Evolutionary conservation across 2,113 vertebrate species (phyloP).

Genomic region (Puffinus mauretanicus): DNA sequence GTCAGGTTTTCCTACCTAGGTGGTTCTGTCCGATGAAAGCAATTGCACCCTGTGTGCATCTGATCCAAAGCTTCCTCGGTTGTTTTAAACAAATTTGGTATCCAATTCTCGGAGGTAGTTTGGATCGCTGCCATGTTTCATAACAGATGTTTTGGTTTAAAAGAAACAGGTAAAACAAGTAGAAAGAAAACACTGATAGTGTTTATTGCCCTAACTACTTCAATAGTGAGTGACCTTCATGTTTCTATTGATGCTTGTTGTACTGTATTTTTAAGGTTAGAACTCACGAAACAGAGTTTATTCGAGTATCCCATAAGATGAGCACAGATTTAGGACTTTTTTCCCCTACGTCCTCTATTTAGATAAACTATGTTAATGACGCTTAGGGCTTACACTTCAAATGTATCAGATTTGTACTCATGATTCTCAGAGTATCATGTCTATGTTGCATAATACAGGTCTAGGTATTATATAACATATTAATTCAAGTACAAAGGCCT

Average conservation of each 20-base stretch:
- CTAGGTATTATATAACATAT: neutral
- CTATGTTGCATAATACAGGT: neutral
- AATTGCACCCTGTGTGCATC: neutral
- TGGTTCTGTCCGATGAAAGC: neutral
- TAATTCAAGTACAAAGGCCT: slow-evolving; percentile 22
- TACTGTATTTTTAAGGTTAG: neutral
- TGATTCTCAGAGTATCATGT: neutral
- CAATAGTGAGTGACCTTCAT: neutral
- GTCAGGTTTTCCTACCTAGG: neutral
- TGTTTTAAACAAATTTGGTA: neutral
- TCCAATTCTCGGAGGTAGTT: neutral
- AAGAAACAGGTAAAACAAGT: neutral
- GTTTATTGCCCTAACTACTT: neutral
- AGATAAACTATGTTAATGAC: neutral
- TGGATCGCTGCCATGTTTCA: neutral
- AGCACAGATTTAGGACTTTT: neutral
- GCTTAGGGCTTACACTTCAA: neutral
- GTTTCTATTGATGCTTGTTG: neutral
- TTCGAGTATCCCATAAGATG: neutral
- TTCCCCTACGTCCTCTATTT: neutral
- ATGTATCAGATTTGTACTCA: neutral
- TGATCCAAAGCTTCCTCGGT: neutral
- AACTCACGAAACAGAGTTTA: neutral
- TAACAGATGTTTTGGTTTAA: neutral
- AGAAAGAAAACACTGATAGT: neutral